Base-by-base conservation (phyloP, 2,888 invertebrate species). In the Drosophila mimetica region DNA sequence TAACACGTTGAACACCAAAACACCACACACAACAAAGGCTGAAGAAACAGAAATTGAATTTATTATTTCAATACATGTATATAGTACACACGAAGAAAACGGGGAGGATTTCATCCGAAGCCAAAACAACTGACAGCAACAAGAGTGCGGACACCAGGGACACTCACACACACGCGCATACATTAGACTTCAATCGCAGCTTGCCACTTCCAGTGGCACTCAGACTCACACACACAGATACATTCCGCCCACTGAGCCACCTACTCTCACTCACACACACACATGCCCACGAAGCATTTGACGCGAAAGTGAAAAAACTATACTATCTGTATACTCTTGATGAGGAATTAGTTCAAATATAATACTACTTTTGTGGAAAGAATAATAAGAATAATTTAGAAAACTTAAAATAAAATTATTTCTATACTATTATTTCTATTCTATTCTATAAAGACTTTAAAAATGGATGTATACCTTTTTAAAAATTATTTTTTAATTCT, bases 51-150 rank as follows among this genome's bases (percentile, higher is more conserved):
- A 55, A 46, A 64, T 48, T 61, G 51, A 51, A 66, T 60, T 16
- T 60, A 66, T 71, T 79, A 60, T 59, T 66, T 44, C 16, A 50
- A 50, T 67, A 67, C 18, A 28, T 79, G 74, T 52, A 74, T 63
- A 72, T 66, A 71, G 48, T 64, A 64, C 58, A 69, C 53, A 52
- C 20, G 5, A 11, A 48, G 13, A 55, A 32, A 32, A 36, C 47
- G 42, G 28, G n/a, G 20, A 72, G 20, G 22, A 64, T 28, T 14
- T 42, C 25, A 39, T 41, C 66, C 37, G 30, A 60, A 55, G 32
- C 30, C 42, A 41, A 32, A 61, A 57, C 28, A 88, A 69, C 71
- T 83, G 75, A 88, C 75, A 75, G 69, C 59, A 65, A 59, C 73
- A 74, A 66, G 53, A 69, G 69, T 71, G 65, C 71, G 72, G 63